Evolutionary conservation across 2,797 vertebrate species (phyloP).

Genomic region (Halcyon smyrnensis): DNA sequence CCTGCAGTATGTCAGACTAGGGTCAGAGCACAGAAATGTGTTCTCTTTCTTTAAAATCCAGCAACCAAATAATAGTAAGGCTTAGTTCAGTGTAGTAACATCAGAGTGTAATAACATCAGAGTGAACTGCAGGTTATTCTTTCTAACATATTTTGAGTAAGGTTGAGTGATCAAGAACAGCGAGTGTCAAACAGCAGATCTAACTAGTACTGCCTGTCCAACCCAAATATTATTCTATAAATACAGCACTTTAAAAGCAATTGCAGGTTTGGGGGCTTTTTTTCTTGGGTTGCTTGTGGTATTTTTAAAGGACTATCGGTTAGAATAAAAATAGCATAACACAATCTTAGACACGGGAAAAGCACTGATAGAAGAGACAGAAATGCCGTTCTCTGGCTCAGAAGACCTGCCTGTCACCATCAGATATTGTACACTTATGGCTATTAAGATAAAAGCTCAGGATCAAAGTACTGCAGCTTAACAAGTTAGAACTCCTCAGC

Average conservation of each 20-base stretch:
- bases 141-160: not conserved
- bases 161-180: not conserved
- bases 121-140: not conserved
- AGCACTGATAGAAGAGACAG: not conserved
- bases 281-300: not conserved
- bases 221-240: not conserved
- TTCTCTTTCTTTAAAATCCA: not conserved
- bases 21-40: not conserved
- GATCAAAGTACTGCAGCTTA: not conserved
- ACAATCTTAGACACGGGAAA: not conserved
- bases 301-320: not conserved
- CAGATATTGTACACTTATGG: not conserved
- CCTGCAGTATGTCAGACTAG: not conserved
- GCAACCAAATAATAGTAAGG: not conserved
- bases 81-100: not conserved
- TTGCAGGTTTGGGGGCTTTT: not conserved
- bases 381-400: not conserved
- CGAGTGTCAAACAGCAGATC: not conserved
- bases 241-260: not conserved
- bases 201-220: not conserved
- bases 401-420: not conserved
- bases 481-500: not conserved
- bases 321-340: not conserved
- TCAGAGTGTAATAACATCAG: not conserved
- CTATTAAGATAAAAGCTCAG: not conserved